Percentiles rank a stretch among this genome's conserved stretches.
Evolutionary conservation across 2,113 vertebrate genomes (phyloP).

Genomic region (Callipepla californica): DNA sequence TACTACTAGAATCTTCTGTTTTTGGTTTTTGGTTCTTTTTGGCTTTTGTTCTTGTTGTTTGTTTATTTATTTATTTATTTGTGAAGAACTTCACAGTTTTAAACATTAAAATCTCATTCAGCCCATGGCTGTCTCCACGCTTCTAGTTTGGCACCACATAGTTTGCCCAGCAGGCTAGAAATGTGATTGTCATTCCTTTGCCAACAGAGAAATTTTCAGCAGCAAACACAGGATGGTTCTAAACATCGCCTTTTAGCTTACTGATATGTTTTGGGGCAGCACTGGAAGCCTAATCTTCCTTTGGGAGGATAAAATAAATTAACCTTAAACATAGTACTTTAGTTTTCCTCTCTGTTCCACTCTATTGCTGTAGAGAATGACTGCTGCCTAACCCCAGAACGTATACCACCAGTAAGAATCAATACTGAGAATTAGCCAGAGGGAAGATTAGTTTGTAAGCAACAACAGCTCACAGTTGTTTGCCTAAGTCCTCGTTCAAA

Average conservation of each 20-base stretch:
- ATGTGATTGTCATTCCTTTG: neutral
- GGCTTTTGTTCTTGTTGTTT: no score
- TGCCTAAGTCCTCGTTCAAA: neutral
- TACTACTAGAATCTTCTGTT: neutral
- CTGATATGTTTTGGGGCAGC: neutral
- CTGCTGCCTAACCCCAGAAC: neutral
- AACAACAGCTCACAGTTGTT: neutral
- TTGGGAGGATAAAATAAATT: constrained; percentile 23
- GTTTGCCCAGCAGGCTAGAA: neutral
- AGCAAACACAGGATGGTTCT: neutral
- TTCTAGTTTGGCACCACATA: neutral
- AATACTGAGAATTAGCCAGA: neutral
- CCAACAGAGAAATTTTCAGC: neutral
- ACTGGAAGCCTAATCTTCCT: neutral
- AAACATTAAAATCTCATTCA: neutral
- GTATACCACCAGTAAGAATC: neutral
- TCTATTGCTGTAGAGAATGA: neutral
- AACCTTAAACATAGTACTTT: neutral
- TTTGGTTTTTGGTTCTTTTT: no score
- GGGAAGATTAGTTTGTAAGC: neutral
- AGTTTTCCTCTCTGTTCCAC: neutral
- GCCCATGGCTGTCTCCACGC: neutral
- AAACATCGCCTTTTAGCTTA: neutral
- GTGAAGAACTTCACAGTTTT: neutral
- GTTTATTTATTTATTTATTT: neutral